phyloP scores from a whole-genome alignment of 2,888 invertebrate species.

The Cephalotes varians region DNA sequence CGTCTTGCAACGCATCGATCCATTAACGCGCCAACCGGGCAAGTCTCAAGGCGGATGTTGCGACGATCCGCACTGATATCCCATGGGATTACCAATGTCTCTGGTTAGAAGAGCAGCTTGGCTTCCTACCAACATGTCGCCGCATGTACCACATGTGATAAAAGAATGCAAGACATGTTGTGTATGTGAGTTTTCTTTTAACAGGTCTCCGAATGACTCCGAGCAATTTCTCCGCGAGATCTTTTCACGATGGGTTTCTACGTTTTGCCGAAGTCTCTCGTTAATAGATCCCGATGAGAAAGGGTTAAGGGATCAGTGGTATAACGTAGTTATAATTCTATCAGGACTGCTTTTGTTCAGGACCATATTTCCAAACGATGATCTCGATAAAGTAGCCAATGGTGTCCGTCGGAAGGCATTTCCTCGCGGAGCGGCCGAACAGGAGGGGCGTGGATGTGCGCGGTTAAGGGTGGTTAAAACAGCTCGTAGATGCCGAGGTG shows the following conservation, averaged over 20 bases:
- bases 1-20: slow-evolving; percentile 63
- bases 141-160: slow-evolving; percentile 4
- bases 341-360: not conserved
- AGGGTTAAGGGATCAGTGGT: not conserved
- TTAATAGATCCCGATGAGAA: slow-evolving; percentile 3
- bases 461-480: slow-evolving; percentile 64
- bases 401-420: slow-evolving; percentile 33
- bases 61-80: slow-evolving; percentile 37
- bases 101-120: not conserved
- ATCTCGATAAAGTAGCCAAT: slow-evolving; percentile 43
- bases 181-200: not conserved
- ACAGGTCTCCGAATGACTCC: not conserved
- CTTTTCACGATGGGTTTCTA: not conserved
- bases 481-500: slow-evolving; percentile 39
- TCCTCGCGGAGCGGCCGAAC: slow-evolving; percentile 7
- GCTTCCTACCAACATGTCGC: not conserved
- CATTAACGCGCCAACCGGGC: slow-evolving; percentile 65
- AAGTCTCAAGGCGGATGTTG: slow-evolving; percentile 53
- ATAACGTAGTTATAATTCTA: slow-evolving; percentile 41
- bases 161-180: not conserved
- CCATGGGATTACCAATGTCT: slow-evolving; percentile 29
- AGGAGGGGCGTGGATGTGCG: slow-evolving; percentile 48
- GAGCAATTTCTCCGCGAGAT: not conserved
- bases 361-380: slow-evolving; percentile 29
- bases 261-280: not conserved